A percentile compares a stretch with the other conserved stretches of the same genome.
These are phyloP conservation scores for Pammene fasciana DNA, from an alignment of 2,888 invertebrate species.

Conservation along the genomic window DNA sequence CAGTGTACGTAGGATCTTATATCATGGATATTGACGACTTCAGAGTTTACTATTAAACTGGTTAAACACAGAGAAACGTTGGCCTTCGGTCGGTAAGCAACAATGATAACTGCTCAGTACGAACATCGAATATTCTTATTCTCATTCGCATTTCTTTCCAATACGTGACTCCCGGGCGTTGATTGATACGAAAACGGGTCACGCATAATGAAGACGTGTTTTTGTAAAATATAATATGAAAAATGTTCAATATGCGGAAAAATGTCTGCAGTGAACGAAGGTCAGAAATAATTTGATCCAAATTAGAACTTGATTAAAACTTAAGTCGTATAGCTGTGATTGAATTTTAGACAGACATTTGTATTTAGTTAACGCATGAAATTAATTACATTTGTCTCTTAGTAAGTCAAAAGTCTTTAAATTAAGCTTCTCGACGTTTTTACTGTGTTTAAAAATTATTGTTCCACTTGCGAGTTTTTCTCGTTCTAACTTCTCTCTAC, in stretches of 20 bases:
- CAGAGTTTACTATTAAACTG: background rate
- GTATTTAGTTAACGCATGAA: too few species aligned
- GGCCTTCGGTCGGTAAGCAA: background rate
- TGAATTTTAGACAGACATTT: too few species aligned
- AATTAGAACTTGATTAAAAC: too few species aligned
- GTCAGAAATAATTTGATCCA: too few species aligned
- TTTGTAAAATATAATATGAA: conserved; percentile 6
- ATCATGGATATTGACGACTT: background rate
- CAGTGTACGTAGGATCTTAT: background rate
- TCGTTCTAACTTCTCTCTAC: too few species aligned
- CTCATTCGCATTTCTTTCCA: conserved; percentile 34
- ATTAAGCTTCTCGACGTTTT: too few species aligned
- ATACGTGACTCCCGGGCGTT: conserved; percentile 34
- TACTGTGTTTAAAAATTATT: too few species aligned
- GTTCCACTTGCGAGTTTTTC: background rate
- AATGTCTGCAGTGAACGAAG: background rate
- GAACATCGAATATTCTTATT: conserved; percentile 35
- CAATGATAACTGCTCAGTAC: background rate
- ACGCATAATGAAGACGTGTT: conserved; percentile 30
- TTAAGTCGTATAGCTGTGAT: too few species aligned
- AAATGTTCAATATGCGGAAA: conserved; percentile 6
- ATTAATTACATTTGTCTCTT: too few species aligned
- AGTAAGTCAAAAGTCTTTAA: too few species aligned
- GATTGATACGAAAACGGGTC: conserved; percentile 37
- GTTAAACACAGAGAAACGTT: background rate